Conservation (phyloP, 2,113 vertebrate species). For the Cricetomys ansorgei region DNA sequence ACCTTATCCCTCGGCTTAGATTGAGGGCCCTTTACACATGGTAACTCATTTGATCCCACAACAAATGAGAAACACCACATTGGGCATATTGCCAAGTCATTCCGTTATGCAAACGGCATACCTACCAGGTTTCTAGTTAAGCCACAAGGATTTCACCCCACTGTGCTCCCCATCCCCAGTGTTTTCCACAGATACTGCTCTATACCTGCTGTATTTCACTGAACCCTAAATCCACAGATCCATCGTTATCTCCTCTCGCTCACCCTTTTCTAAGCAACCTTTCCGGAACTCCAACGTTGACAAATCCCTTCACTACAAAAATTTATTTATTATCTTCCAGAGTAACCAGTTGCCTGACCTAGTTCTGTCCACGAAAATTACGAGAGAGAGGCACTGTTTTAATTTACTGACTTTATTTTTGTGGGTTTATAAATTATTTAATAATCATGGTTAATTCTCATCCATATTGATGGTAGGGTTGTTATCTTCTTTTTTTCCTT, state of each 20-base stretch:
- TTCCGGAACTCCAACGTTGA: neutral
- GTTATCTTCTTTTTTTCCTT: neutral
- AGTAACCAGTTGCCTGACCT: neutral
- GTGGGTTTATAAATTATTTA: neutral
- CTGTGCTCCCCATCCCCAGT: neutral
- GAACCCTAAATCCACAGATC: neutral
- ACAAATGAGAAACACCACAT: slow-evolving; percentile 25
- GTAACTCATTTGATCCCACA: slow-evolving; percentile 18
- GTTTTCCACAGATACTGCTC: neutral
- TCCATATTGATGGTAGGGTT: neutral
- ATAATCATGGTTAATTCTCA: neutral
- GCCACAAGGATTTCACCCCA: neutral
- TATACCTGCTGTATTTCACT: neutral
- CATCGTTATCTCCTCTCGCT: neutral
- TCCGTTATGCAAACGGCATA: neutral
- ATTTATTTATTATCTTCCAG: neutral
- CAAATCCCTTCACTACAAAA: neutral
- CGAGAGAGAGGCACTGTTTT: neutral
- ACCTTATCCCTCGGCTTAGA: neutral
- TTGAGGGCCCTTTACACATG: neutral
- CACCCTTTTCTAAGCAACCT: neutral
- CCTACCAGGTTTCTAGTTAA: neutral
- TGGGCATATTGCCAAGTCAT: slow-evolving; percentile 43
- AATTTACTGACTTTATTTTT: neutral
- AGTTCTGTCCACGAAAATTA: neutral